phyloP scores from a whole-genome alignment of 2,113 vertebrate genomes.

The Patagioenas fasciata region DNA sequence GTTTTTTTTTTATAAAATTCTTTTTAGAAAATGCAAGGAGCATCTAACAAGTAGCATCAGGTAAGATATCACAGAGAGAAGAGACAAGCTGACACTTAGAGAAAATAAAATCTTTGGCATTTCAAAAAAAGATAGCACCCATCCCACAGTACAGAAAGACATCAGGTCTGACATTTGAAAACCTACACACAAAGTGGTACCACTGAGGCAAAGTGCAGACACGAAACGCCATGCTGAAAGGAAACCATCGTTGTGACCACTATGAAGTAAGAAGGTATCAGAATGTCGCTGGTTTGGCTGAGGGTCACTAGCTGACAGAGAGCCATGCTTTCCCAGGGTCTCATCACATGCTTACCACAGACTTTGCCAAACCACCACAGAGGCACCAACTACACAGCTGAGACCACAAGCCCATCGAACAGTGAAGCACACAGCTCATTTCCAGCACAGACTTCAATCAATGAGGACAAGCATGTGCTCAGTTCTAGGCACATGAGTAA shows the following conservation, averaged over 20 bases:
- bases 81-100: not conserved
- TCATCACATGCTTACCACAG: not conserved
- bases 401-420: not conserved
- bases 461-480: not conserved
- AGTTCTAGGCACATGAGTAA: not conserved
- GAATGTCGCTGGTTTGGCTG: not conserved
- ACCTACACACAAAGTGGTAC: not conserved
- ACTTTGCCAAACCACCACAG: not conserved
- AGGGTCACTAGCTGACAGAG: not conserved
- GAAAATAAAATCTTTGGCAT: not conserved
- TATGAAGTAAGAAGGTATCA: not conserved
- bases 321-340: not conserved
- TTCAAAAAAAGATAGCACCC: not conserved
- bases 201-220: not conserved
- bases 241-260: not conserved
- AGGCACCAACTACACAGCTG: not conserved
- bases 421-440: constrained; percentile 5
- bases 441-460: not conserved
- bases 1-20: not conserved
- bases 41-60: not conserved
- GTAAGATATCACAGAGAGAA: not conserved
- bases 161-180: not conserved
- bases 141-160: not conserved
- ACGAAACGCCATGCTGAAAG: not conserved
- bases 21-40: not conserved